Evolutionary conservation across 2,888 invertebrate genomes (phyloP), one percentile per base, ranked within the genome.

Genomic region (Polydrusus cervinus): DNA sequence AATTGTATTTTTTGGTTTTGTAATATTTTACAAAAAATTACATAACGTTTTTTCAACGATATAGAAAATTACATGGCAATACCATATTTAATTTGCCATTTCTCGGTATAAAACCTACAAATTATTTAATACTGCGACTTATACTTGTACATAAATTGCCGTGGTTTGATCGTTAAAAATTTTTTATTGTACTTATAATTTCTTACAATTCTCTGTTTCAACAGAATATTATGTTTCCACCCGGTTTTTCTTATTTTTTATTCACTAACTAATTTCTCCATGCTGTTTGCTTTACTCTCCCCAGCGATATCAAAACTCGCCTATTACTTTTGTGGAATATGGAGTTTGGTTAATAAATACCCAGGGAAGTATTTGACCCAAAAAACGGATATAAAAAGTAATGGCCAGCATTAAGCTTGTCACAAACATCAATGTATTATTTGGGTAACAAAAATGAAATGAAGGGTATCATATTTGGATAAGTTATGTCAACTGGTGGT

Each of bases 281-380:
- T 14, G 34, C 47, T 49, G 16, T 49, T 49, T 49, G 16, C 16
- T 49, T 49, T 49, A 16, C 47, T 16, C 47, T 49, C 14, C 47
- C 47, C 47, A n/a, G 16, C 47, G 47, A 49, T 49, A 16, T 49
- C 16, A 49, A 49, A 49, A 49, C 16, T 16, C 16, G 47, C 47
- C 16, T 49, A 49, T 49, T 49, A 49, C 16, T 49, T 49, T 49
- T 49, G 47, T 49, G 47, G 47, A 16, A 49, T 16, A 49, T 49
- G 7, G 47, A 49, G 47, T 49, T 49, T 49, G 47, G 47, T 14
- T 49, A 16, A 49, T 43, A 43, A 43, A 43, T 49, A 49, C 47
- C 47, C 47, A 49, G 47, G 47, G 14, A 16, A 16, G 16, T 16
- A 49, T 49, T 49, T 49, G 47, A 49, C 47, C 47, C 16, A 49